Evolutionary conservation across 2,797 vertebrate species (phyloP), one percentile per base, ranked within the genome.

Genomic region (Helarctos malayanus): DNA sequence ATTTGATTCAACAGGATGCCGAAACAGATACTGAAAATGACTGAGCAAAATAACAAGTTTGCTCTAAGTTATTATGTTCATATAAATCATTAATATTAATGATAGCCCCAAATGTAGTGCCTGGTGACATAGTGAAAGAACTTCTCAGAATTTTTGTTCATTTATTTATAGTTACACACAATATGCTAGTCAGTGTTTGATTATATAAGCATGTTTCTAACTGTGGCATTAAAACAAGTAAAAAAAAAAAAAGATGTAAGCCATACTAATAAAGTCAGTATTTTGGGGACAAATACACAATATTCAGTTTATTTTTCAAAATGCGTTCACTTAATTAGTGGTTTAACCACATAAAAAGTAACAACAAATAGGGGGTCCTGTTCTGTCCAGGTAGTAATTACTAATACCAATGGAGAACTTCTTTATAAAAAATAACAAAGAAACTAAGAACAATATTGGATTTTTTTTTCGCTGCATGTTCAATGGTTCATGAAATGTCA

Each of bases 161-260:
- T 94, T 93, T 91, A 63, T 88, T 93, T 90, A 87, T 47, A 83
- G 95, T 35, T 89, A 97, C 41, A 92, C 3, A 93, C 3, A 87
- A 73, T 87, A 91, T 61, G 82, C 75, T 90, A 97, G 92, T 73
- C 95, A 97, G 94, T 97, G 95, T 97, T 98, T 97, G 92, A 97
- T 89, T 96, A 97, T 98, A 63, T 85, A 97, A 98, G 69, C 56
- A 90, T 98, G 97, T 97, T 98, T 98, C 97, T 98, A 97, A 98
- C 98, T 98, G 82, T 97, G 96, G 94, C 32, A 35, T 98, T 98
- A 98, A 95, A 87, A 97, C 21, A 97, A 97, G 73, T 92, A 79
- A 73, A 80, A 73, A 79, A 73, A 80, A 73, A 65, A 95, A 78
- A 3, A 96, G 89, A 97, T 95, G 78, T 97, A 98, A 98, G 94